phyloP scores from a whole-genome alignment of 2,113 vertebrate species.

The Tachuris rubrigastra region DNA sequence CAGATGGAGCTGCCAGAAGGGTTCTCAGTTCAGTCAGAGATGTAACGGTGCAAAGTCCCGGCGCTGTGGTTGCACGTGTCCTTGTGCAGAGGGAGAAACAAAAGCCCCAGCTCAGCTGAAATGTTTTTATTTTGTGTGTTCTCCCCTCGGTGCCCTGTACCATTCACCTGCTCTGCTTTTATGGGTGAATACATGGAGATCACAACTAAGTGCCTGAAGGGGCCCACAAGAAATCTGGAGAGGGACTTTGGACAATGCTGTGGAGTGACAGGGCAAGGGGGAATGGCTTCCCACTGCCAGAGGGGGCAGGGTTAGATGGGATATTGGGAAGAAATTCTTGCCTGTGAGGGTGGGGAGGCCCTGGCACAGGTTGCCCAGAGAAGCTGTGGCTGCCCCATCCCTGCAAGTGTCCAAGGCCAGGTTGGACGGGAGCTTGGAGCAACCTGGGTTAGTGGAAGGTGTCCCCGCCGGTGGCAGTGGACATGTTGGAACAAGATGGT shows the following conservation, averaged over 20 bases:
- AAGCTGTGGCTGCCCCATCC: not conserved
- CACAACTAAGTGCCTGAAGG: not conserved
- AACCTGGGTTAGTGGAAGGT: not conserved
- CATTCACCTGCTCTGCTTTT: not conserved
- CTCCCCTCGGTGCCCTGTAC: not conserved
- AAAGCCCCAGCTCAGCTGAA: not conserved
- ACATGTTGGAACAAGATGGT: not conserved
- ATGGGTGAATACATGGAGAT: not conserved
- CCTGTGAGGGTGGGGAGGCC: not conserved
- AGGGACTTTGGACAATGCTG: not conserved
- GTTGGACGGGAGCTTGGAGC: not conserved
- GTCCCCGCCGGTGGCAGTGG: not conserved
- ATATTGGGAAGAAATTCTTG: not conserved
- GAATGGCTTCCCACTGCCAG: not conserved
- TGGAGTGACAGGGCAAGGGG: not conserved
- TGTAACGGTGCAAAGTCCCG: not conserved
- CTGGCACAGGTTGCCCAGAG: not conserved
- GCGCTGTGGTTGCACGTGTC: not conserved
- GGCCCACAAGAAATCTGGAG: not conserved
- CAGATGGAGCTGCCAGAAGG: constrained; percentile 52
- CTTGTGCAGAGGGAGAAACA: not conserved
- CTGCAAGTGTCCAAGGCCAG: not conserved
- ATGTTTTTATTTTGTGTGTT: not conserved
- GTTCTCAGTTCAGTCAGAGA: not conserved
- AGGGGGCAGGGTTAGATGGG: not conserved